Conservation (phyloP, 2,113 vertebrate genomes). For the Campylomormyrus tamandua region DNA sequence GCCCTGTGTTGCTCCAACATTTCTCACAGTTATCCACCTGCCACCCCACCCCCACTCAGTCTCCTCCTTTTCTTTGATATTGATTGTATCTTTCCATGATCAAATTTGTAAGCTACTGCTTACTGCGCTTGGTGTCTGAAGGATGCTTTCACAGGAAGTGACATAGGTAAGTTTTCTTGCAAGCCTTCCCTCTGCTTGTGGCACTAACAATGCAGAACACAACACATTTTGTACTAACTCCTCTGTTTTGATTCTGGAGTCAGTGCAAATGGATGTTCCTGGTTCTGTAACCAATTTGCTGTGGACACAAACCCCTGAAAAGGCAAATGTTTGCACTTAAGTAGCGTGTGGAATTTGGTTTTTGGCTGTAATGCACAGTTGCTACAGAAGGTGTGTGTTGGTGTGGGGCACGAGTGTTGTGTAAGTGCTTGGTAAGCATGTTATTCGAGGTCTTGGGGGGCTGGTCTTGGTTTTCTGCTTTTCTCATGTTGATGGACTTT, state of each 20-base stretch:
- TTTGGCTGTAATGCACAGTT: background rate
- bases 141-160: slow-evolving; percentile 4
- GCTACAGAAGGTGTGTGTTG: background rate
- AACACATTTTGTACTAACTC: background rate
- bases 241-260: background rate
- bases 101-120: slow-evolving; percentile 29
- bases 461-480: background rate
- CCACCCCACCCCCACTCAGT: background rate
- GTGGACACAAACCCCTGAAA: background rate
- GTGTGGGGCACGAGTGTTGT: background rate
- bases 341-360: background rate
- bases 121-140: slow-evolving; percentile 25
- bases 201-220: background rate
- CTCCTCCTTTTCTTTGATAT: background rate
- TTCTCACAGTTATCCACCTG: background rate
- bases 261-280: background rate
- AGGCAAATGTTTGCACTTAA: background rate
- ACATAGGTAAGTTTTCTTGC: slow-evolving; percentile 32
- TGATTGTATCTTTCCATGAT: slow-evolving; percentile 19
- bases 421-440: background rate
- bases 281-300: background rate
- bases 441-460: background rate
- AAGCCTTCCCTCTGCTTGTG: background rate
- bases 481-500: background rate
- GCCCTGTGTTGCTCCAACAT: background rate